Percentiles rank a stretch among this genome's conserved stretches.
phyloP scores from a whole-genome alignment of 2,797 vertebrate species.

The Anomalospiza imberbis region DNA sequence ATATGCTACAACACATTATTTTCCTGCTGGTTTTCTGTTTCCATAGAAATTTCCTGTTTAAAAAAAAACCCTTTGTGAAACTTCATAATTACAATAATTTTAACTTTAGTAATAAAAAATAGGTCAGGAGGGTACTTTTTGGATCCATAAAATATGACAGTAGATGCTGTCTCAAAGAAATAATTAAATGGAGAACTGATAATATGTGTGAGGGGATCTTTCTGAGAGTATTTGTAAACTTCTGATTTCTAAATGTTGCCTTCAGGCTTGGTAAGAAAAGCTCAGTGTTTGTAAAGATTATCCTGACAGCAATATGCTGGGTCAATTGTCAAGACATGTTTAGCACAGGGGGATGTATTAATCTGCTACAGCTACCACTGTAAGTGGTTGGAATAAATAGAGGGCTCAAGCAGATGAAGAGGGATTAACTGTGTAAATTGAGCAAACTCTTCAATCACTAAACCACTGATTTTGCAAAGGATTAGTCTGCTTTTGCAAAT shows the following conservation, averaged over 20 bases:
- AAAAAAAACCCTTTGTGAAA: not conserved
- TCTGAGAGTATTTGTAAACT: conserved; percentile 72
- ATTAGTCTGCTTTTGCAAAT: conserved; percentile 82
- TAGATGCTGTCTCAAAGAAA: not conserved
- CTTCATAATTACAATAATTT: not conserved
- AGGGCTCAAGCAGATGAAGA: conserved; percentile 80
- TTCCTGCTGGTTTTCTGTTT: not conserved
- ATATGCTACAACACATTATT: not conserved
- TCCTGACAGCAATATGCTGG: conserved; percentile 73
- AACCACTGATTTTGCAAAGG: conserved; percentile 82
- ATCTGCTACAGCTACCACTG: conserved; percentile 71
- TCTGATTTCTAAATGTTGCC: conserved; percentile 68
- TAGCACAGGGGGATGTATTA: conserved; percentile 73
- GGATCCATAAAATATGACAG: not conserved
- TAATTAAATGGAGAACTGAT: not conserved
- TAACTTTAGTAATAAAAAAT: not conserved
- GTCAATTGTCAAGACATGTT: conserved; percentile 77
- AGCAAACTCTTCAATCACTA: conserved; percentile 83
- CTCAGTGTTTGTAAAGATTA: conserved; percentile 77
- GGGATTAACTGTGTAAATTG: conserved; percentile 84
- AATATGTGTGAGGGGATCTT: conserved; percentile 2
- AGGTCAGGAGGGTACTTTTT: not conserved
- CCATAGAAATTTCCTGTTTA: not conserved
- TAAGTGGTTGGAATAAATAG: conserved; percentile 78
- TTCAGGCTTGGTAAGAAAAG: conserved; percentile 69